These are phyloP conservation scores for Amblyjoppa proteus DNA, from an alignment of 2,888 invertebrate genomes.

Conservation along the genomic window DNA sequence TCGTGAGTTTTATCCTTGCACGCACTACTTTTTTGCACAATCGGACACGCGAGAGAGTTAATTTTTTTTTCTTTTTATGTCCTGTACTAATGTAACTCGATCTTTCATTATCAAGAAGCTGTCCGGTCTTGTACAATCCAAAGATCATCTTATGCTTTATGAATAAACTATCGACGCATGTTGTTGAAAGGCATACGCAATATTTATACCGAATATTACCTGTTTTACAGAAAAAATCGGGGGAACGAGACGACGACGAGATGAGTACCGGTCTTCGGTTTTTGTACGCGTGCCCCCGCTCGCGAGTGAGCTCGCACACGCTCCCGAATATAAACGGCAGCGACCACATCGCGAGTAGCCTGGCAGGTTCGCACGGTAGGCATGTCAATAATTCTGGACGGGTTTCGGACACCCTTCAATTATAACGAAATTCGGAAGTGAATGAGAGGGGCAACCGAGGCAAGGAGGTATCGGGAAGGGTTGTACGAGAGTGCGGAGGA, in stretches of 20 bases:
- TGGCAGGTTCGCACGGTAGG: slow-evolving; percentile 66
- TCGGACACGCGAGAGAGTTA: too few species aligned
- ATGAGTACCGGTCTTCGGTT: slow-evolving; percentile 46
- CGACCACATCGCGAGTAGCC: slow-evolving; percentile 41
- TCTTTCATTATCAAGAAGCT: too few species aligned
- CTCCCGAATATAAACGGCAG: slow-evolving; percentile 25
- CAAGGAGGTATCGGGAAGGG: slow-evolving; percentile 44
- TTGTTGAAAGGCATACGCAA: neutral
- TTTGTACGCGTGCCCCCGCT: slow-evolving; percentile 3
- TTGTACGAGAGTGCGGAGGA: slow-evolving; percentile 35
- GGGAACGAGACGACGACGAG: slow-evolving; percentile 42
- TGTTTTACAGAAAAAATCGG: slow-evolving; percentile 26
- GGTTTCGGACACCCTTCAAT: slow-evolving; percentile 74
- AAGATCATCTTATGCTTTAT: neutral
- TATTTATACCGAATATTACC: neutral
- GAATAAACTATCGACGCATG: neutral
- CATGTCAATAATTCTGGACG: slow-evolving; percentile 71
- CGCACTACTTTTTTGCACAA: too few species aligned
- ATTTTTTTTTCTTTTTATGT: too few species aligned
- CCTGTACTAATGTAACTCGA: too few species aligned
- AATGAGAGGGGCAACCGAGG: slow-evolving; percentile 51
- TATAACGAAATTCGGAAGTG: slow-evolving; percentile 78
- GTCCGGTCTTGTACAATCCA: neutral
- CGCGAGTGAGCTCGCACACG: slow-evolving; percentile 1
- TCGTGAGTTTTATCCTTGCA: too few species aligned